phyloP scores from a whole-genome alignment of 2,113 vertebrate genomes.

The Phalacrocorax brasilianus region DNA sequence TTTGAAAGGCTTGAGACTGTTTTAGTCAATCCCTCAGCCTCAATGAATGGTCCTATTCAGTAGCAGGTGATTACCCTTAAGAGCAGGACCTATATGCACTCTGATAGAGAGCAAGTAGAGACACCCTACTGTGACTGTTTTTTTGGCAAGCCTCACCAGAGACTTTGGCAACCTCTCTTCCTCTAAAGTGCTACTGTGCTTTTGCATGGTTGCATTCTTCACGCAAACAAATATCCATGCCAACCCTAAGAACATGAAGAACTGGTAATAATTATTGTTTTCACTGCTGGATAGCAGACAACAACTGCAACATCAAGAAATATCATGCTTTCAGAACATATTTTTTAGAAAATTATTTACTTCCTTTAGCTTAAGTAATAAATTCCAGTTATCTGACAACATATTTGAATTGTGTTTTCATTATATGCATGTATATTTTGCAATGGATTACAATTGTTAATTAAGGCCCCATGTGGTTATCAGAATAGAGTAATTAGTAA shows the following conservation, averaged over 20 bases:
- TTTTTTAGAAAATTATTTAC: not conserved
- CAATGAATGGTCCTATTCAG: slow-evolving; percentile 45
- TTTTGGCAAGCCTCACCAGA: slow-evolving; percentile 40
- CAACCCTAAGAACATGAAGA: slow-evolving; percentile 41
- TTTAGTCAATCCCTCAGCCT: not conserved
- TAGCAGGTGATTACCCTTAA: slow-evolving; percentile 35
- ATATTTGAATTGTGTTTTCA: not conserved
- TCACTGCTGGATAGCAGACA: slow-evolving; percentile 13
- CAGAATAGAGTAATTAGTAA: not conserved
- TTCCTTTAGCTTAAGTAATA: not conserved
- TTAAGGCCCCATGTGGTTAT: not conserved
- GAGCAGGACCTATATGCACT: not conserved
- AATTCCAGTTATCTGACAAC: not conserved
- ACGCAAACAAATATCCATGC: slow-evolving; percentile 12
- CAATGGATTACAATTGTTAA: slow-evolving; percentile 4
- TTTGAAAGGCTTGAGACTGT: not conserved
- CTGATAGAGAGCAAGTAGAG: not conserved
- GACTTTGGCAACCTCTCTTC: slow-evolving; percentile 42
- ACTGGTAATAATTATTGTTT: slow-evolving; percentile 43
- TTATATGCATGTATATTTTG: not conserved
- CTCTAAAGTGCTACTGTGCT: slow-evolving; percentile 30
- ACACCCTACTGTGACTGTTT: not conserved
- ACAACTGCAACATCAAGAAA: not conserved
- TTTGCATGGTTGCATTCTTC: slow-evolving; percentile 41
- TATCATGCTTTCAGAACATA: not conserved